Evolutionary conservation across 2,888 invertebrate genomes (phyloP).

Genomic region (Craniophora ligustri): DNA sequence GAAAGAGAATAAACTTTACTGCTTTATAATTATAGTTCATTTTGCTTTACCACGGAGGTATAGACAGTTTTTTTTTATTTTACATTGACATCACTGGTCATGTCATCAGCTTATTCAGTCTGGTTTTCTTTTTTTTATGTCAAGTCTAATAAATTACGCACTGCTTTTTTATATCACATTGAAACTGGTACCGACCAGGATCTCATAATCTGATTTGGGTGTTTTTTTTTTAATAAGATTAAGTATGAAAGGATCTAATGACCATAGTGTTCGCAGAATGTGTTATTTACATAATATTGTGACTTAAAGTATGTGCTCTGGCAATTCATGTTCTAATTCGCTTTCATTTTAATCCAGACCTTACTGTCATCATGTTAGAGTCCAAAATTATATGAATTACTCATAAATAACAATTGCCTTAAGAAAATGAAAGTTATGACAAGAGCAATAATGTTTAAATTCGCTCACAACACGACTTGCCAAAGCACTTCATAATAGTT

Average conservation of each 20-base stretch:
- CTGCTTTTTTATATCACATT: constrained; percentile 44
- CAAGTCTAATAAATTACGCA: constrained; percentile 22
- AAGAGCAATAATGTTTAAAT: background rate
- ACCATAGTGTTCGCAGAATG: constrained; percentile 42
- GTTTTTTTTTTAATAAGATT: constrained; percentile 39
- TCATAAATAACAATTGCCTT: background rate
- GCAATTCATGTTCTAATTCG: constrained; percentile 55
- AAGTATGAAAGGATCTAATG: constrained; percentile 39
- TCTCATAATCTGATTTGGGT: constrained; percentile 46
- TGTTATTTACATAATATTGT: constrained; percentile 37
- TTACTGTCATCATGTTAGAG: background rate
- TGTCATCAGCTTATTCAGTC: constrained; percentile 18
- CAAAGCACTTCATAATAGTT: constrained; percentile 46
- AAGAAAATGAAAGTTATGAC: background rate
- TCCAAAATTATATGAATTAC: background rate
- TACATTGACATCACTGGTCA: constrained; percentile 48
- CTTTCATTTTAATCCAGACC: too few species aligned
- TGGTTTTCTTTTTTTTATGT: constrained; percentile 14
- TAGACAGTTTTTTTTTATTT: constrained; percentile 6
- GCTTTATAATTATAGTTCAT: background rate
- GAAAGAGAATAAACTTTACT: background rate
- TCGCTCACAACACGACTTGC: constrained; percentile 45
- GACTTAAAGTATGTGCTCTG: constrained; percentile 44
- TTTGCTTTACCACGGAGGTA: too few species aligned
- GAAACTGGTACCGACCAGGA: constrained; percentile 51